A percentile compares a stretch with the other conserved stretches of the same genome.
phyloP scores from a whole-genome alignment of 2,113 vertebrate species.

The Recurvirostra avosetta region DNA sequence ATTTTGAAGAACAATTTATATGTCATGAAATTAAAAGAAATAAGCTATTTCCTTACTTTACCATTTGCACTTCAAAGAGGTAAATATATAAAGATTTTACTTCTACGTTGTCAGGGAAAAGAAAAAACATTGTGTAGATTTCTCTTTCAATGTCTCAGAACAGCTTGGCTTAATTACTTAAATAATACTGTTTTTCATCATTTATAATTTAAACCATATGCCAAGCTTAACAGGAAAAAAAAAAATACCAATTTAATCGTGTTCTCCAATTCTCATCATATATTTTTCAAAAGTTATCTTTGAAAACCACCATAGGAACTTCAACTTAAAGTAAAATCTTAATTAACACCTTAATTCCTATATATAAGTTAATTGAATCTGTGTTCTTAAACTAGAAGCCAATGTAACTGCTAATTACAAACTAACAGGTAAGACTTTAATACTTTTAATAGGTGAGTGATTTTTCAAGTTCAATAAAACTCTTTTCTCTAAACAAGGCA shows the following conservation, averaged over 20 bases:
- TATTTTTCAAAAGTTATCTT: background rate
- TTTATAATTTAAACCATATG: conserved; percentile 47
- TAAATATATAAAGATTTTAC: conserved; percentile 54
- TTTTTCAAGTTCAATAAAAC: background rate
- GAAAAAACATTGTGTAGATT: background rate
- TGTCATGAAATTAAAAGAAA: conserved; percentile 52
- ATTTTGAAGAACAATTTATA: conserved; percentile 28
- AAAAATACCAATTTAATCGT: conserved; percentile 31
- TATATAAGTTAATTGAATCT: background rate
- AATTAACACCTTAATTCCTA: conserved; percentile 35
- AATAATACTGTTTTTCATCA: conserved; percentile 40
- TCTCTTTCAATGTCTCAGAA: conserved; percentile 49
- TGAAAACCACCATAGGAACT: background rate
- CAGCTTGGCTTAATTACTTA: conserved; percentile 79
- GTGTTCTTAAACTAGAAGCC: background rate
- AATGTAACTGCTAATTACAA: conserved; percentile 17
- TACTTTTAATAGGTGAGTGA: background rate
- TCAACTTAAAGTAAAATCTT: conserved; percentile 26
- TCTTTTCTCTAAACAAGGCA: background rate
- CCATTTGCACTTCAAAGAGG: conserved; percentile 64
- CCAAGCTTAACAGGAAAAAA: conserved; percentile 43
- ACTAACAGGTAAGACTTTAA: background rate
- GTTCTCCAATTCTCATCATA: background rate
- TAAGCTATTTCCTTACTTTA: conserved; percentile 27
- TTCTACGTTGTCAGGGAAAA: conserved; percentile 54